These are phyloP conservation scores for Pseudotriccus pelzelni DNA, from an alignment of 2,797 vertebrate genomes.

Conservation along the genomic window DNA sequence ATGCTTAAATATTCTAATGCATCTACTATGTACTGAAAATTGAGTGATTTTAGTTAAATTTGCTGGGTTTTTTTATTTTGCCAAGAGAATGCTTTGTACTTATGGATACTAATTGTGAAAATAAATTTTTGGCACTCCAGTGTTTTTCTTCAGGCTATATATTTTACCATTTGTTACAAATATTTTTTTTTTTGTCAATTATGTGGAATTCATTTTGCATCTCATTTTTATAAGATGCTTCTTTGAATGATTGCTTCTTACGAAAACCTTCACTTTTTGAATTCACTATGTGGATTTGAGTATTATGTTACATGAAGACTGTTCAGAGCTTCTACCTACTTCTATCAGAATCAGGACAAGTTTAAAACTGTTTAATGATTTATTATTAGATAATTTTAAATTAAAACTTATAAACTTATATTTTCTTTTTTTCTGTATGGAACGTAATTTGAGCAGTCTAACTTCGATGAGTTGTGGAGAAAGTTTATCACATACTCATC, in stretches of 20 bases:
- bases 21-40: not conserved
- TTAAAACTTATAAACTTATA: not conserved
- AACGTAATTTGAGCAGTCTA: slow-evolving; percentile 62
- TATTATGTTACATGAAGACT: not conserved
- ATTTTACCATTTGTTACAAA: not conserved
- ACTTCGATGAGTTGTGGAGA: slow-evolving; percentile 84
- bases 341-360: not conserved
- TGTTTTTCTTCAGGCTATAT: not conserved
- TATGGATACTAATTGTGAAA: not conserved
- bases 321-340: not conserved
- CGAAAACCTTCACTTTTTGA: not conserved
- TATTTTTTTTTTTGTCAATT: not conserved
- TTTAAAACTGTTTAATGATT: not conserved
- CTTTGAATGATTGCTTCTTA: not conserved
- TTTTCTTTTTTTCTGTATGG: not conserved
- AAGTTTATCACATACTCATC: slow-evolving; percentile 82
- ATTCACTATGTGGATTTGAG: not conserved
- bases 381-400: not conserved
- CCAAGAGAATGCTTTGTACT: not conserved
- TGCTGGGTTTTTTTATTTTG: not conserved
- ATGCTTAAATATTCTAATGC: not conserved
- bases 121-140: not conserved
- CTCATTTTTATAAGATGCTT: not conserved
- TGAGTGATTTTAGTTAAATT: not conserved
- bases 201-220: not conserved